Evolutionary conservation across 2,797 vertebrate species (phyloP).

Genomic region (Salarias fasciatus): DNA sequence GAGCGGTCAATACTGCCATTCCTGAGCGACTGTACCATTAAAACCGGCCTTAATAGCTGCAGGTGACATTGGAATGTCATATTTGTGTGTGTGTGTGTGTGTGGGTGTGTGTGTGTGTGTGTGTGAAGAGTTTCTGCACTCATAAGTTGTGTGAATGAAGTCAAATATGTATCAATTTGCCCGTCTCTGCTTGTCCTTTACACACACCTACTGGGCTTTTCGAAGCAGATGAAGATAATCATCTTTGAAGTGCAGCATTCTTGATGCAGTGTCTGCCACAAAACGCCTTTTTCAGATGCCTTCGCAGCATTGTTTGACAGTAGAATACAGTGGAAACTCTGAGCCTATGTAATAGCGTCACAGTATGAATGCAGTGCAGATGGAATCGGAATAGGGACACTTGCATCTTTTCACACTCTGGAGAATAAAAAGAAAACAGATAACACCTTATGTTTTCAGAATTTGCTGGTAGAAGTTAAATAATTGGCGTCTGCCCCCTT

Average conservation of each 20-base stretch:
- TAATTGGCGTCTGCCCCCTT: too few species aligned
- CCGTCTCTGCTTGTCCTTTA: conserved; percentile 29
- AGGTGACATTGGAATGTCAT: conserved; percentile 66
- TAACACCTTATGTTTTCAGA: too few species aligned
- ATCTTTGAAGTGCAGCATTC: neutral
- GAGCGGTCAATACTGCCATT: conserved; percentile 59
- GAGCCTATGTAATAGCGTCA: too few species aligned
- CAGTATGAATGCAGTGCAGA: too few species aligned
- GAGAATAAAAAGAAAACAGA: too few species aligned
- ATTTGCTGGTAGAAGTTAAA: too few species aligned
- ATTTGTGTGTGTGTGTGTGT: conserved; percentile 29
- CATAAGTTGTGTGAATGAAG: conserved; percentile 30
- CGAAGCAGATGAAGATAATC: neutral
- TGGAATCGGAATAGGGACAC: too few species aligned
- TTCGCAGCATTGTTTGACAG: too few species aligned
- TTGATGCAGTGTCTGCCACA: too few species aligned
- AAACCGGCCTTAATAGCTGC: conserved; percentile 32
- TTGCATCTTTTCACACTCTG: too few species aligned
- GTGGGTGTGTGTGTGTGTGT: neutral
- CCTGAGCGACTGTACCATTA: conserved; percentile 41
- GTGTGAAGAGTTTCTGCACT: neutral
- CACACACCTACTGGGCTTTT: neutral
- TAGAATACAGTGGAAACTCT: too few species aligned
- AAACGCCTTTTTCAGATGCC: too few species aligned
- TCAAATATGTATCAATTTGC: conserved; percentile 23